phyloP scores from a whole-genome alignment of 2,113 vertebrate genomes.

The Brachyhypopomus occidentalis region DNA sequence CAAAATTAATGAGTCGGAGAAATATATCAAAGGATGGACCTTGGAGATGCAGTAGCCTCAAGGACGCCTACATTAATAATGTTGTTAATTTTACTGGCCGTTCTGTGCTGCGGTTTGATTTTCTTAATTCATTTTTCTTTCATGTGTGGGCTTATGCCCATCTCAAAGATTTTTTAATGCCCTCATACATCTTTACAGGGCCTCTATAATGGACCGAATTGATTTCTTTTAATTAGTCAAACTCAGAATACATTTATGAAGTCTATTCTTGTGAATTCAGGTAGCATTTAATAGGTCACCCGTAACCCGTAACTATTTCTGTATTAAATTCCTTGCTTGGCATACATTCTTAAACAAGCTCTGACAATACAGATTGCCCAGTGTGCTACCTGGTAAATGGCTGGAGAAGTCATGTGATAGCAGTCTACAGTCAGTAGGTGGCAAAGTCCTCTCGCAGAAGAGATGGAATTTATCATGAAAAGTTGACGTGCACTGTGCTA shows the following conservation, averaged over 20 bases:
- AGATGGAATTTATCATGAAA: conserved; percentile 36
- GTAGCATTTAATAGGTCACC: background rate
- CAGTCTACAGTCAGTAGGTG: conserved; percentile 69
- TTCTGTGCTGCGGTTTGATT: conserved; percentile 24
- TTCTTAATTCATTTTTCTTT: conserved; percentile 58
- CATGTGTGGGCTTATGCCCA: conserved; percentile 54
- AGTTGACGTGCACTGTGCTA: background rate
- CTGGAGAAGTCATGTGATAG: conserved; percentile 60
- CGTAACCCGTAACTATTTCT: background rate
- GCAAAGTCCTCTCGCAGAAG: conserved; percentile 71
- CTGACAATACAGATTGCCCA: background rate
- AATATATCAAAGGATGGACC: conserved; percentile 70
- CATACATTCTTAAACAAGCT: background rate
- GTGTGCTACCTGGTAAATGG: background rate
- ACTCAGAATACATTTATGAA: conserved; percentile 4
- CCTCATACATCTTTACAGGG: conserved; percentile 53
- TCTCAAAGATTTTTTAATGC: conserved; percentile 57
- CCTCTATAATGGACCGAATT: background rate
- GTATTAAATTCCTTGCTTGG: background rate
- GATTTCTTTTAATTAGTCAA: background rate
- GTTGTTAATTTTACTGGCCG: conserved; percentile 64
- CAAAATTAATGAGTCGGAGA: conserved; percentile 72
- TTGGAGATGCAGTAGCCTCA: conserved; percentile 62
- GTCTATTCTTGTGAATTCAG: background rate
- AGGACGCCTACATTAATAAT: conserved; percentile 69